Conservation (phyloP, 2,113 vertebrate species). For the Hemiscyllium ocellatum region DNA sequence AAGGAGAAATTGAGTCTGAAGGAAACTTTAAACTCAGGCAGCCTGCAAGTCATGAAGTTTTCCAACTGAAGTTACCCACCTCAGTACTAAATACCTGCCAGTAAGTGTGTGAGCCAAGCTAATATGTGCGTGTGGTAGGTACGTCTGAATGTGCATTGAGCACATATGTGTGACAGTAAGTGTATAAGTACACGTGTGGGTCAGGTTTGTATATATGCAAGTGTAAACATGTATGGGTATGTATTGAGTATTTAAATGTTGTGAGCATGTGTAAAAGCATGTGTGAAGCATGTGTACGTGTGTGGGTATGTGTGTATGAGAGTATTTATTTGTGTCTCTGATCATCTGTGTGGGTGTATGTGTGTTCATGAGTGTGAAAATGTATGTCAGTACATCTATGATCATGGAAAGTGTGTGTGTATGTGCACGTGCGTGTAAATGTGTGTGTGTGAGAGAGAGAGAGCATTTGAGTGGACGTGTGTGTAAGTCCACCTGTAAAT, state of each 20-base stretch:
- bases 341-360: neutral
- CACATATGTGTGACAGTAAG: neutral
- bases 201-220: neutral
- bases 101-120: no score
- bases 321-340: neutral
- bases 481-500: no score
- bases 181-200: neutral
- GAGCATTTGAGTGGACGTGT: neutral
- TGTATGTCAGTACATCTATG: neutral
- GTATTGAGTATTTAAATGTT: neutral
- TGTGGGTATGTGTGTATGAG: neutral
- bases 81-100: no score
- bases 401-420: neutral
- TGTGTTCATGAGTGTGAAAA: neutral
- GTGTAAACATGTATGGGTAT: neutral
- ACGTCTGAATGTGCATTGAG: no score
- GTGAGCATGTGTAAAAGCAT: neutral
- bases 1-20: no score
- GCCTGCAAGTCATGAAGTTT: no score
- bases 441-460: no score
- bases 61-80: no score
- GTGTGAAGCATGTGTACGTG: neutral
- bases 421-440: neutral
- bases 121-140: no score
- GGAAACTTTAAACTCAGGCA: no score